A percentile compares a stretch with the other conserved stretches of the same genome.
These are phyloP conservation scores for Bolborhynchus lineola DNA, from an alignment of 2,113 vertebrate genomes.

Conservation along the genomic window DNA sequence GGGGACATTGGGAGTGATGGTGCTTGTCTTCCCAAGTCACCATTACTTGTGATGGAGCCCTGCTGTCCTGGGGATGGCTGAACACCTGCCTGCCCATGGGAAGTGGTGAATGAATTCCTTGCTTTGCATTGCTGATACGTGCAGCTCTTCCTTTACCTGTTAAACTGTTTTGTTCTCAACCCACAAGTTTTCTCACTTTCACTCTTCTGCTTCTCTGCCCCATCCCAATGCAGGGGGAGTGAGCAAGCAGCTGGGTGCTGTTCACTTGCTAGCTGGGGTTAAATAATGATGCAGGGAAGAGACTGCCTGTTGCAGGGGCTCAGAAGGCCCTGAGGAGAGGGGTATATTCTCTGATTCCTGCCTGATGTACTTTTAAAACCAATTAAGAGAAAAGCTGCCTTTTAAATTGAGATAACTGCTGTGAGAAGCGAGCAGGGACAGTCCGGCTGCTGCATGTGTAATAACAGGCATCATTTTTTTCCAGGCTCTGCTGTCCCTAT, in stretches of 20 bases:
- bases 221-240: background rate
- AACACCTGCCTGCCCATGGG: too few species aligned
- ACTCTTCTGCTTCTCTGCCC: background rate
- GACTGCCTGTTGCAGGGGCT: background rate
- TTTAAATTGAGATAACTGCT: accelerated
- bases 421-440: accelerated
- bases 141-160: background rate
- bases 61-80: too few species aligned
- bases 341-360: background rate
- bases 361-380: background rate
- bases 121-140: background rate
- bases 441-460: background rate
- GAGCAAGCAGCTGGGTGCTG: background rate
- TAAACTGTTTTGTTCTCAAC: background rate
- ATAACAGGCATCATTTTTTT: background rate
- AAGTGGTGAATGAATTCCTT: too few species aligned
- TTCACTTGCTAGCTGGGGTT: background rate
- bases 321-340: background rate
- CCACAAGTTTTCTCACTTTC: background rate
- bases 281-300: background rate
- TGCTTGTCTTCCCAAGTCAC: too few species aligned
- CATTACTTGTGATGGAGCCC: too few species aligned
- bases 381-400: background rate
- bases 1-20: too few species aligned
- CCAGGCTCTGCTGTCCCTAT: accelerated